Percentiles rank a stretch among this genome's conserved stretches.
phyloP scores from a whole-genome alignment of 53 echinoderm and acorn worm species.

The Echinarachnius parma region DNA sequence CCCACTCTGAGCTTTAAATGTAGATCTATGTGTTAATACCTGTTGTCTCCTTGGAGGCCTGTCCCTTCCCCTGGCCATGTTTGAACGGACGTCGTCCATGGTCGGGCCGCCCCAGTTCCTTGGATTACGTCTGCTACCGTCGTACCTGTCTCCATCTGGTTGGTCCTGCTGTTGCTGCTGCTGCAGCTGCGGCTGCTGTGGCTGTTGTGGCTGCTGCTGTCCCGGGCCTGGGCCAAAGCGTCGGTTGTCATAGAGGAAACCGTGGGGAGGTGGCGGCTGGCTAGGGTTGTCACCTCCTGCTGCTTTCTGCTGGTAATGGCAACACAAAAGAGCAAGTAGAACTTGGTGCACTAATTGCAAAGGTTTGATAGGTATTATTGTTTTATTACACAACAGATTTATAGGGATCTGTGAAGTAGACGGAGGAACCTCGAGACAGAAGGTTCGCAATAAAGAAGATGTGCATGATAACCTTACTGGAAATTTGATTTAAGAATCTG shows the following conservation, averaged over 20 bases:
- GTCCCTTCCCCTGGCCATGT: constrained; percentile 36
- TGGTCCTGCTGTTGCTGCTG: constrained; percentile 24
- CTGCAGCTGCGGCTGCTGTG: too few species aligned
- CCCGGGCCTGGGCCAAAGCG: constrained; percentile 55
- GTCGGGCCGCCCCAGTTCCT: constrained; percentile 75
- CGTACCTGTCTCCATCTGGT: constrained; percentile 28
- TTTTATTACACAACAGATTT: too few species aligned
- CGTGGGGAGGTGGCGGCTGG: constrained; percentile 30
- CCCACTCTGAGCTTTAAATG: too few species aligned
- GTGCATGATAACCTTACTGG: too few species aligned
- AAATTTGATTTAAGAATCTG: too few species aligned
- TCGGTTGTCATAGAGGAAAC: constrained; percentile 79
- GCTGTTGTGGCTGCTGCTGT: constrained; percentile 19
- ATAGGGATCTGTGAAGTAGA: too few species aligned
- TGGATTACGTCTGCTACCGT: constrained; percentile 60
- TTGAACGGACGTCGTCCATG: constrained; percentile 56
- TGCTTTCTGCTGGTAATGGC: constrained; percentile 85
- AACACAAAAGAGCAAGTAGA: too few species aligned
- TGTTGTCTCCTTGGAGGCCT: constrained; percentile 47
- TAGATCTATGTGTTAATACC: too few species aligned
- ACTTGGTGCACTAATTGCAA: too few species aligned
- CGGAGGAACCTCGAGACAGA: too few species aligned
- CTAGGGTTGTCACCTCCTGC: constrained; percentile 34
- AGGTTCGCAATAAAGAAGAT: too few species aligned
- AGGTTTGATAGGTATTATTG: too few species aligned